Evolutionary conservation across 2,797 vertebrate species (phyloP).

Genomic region (Ispidina picta): DNA sequence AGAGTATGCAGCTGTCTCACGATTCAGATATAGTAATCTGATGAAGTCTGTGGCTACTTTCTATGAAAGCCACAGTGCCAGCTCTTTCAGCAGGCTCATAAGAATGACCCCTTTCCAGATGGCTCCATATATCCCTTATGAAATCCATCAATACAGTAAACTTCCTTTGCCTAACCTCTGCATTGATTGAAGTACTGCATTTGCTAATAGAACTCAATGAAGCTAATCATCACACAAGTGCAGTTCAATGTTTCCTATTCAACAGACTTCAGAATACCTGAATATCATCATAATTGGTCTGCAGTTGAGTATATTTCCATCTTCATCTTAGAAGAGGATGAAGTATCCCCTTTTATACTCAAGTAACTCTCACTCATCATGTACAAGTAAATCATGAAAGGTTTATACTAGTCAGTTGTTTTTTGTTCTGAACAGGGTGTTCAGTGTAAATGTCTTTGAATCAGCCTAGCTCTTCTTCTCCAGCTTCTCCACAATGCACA

Average conservation of each 20-base stretch:
- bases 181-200: conserved; percentile 73
- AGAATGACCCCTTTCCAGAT: conserved; percentile 36
- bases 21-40: conserved; percentile 44
- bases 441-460: conserved; percentile 1
- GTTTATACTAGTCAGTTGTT: conserved; percentile 16
- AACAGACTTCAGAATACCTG: conserved; percentile 66
- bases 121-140: conserved; percentile 28
- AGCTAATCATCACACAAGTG: conserved; percentile 72
- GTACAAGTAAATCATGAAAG: conserved; percentile 31
- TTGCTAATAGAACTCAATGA: conserved; percentile 74
- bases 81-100: conserved; percentile 23
- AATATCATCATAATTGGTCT: conserved; percentile 69
- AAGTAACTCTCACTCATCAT: not conserved
- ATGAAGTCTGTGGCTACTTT: conserved; percentile 50
- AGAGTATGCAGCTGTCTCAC: conserved; percentile 45
- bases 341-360: conserved; percentile 24
- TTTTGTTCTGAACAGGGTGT: not conserved
- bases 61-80: conserved; percentile 34
- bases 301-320: conserved; percentile 44
- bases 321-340: conserved; percentile 32
- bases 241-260: conserved; percentile 62
- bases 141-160: conserved; percentile 67
- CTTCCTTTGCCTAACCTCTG: conserved; percentile 60
- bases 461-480: not conserved
- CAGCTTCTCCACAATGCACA: not conserved